Conservation (phyloP, 92 coral and sea anemone species). For the Porites lobata region DNA sequence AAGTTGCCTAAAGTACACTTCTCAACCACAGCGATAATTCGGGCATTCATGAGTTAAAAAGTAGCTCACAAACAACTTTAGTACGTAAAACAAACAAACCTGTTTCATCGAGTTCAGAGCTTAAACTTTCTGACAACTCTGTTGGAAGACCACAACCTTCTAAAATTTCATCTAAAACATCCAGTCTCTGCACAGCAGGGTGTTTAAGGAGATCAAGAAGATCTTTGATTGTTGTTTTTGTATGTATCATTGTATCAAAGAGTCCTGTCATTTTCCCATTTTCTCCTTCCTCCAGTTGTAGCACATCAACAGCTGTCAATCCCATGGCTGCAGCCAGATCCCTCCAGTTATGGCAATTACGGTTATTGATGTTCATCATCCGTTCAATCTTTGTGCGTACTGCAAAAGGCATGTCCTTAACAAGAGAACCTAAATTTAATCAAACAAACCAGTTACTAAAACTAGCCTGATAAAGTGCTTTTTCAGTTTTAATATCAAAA, state of each 20-base stretch:
- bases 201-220: conserved; percentile 47
- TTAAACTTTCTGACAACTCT: not conserved
- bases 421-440: conserved; percentile 56
- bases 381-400: conserved; percentile 56
- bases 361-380: conserved; percentile 27
- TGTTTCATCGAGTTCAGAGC: no score
- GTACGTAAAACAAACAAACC: no score
- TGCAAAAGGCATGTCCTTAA: conserved; percentile 74
- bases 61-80: no score
- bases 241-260: conserved; percentile 69
- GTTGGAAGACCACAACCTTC: not conserved
- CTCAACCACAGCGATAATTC: no score
- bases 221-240: conserved; percentile 46
- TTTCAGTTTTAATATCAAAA: no score
- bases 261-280: conserved; percentile 78
- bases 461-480: no score
- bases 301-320: conserved; percentile 57
- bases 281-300: conserved; percentile 20
- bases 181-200: conserved; percentile 33
- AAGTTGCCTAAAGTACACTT: no score
- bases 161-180: conserved; percentile 33
- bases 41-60: no score
- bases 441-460: not conserved
- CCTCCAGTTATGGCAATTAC: conserved; percentile 72
- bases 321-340: conserved; percentile 75